These are phyloP conservation scores for Dryoscopus gambensis DNA, from an alignment of 2,113 vertebrate species.

Conservation along the genomic window DNA sequence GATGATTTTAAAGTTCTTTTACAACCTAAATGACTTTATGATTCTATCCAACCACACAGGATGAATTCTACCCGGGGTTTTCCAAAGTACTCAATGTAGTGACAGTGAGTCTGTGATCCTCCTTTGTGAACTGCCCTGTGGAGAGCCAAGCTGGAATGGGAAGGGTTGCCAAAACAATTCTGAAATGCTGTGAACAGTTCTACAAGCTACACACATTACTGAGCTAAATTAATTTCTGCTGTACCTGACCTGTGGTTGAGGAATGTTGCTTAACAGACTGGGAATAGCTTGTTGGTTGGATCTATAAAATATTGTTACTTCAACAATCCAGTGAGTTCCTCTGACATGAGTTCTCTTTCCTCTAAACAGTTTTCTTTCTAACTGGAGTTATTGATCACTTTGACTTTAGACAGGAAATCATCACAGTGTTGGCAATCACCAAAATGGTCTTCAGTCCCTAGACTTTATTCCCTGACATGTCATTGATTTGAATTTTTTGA, in stretches of 20 bases:
- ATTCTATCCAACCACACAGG: background rate
- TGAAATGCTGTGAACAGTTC: background rate
- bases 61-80: background rate
- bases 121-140: background rate
- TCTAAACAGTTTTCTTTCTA: background rate
- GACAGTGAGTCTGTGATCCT: background rate
- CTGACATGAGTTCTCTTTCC: background rate
- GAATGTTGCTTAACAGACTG: background rate
- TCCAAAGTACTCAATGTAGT: background rate
- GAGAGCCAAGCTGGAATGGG: background rate
- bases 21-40: background rate
- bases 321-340: background rate
- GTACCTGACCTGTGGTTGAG: background rate
- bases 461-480: background rate
- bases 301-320: background rate
- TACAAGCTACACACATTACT: background rate
- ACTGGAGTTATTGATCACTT: conserved; percentile 22
- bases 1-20: background rate
- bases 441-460: background rate
- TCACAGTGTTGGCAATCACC: conserved; percentile 1
- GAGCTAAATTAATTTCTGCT: conserved; percentile 1
- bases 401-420: conserved; percentile 13
- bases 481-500: background rate
- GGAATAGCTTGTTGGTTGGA: conserved; percentile 4
- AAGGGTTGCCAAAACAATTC: background rate